Evolutionary conservation across 1,140 invertebrate genomes (phyloP), one percentile per base, ranked within the genome.

Genomic region (Centruroides sculpturatus): DNA sequence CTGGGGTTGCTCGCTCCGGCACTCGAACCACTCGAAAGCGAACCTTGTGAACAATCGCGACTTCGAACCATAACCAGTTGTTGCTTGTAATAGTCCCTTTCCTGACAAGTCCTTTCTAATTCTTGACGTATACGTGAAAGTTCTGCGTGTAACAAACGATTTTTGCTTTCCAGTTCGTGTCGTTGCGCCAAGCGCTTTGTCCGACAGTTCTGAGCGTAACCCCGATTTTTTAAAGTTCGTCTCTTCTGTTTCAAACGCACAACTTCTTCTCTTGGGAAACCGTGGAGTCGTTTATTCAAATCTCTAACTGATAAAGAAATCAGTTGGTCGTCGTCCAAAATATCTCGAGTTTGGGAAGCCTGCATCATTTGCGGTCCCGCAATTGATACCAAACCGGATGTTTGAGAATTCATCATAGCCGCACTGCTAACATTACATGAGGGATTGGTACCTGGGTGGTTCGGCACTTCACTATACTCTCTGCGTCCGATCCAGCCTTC

Each of bases 201-300:
- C 47, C 96, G 85, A 74, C 96, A 99, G 72, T 97, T 99, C 71
- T 98, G 93, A 41, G 96, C 96, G 77, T 99, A 99, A 5, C 94
- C 94, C 9, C 96, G 83, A 75, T 99, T 99, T 77, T 99, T 99
- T 35, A 99, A 78, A 9, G 96, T 99, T 63, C 96, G 80, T 53
- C 96, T 78, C 73, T 95, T 97, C 76, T 98, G 93, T 78, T 99
- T 99, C 63, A 98, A 75, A 48, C 87, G 82, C 12, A 87, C 83
- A 4, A 98, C 86, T 71, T 92, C 88, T 69, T 95, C 92, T 47
- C 91, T 80, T 0, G 91, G 85, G 69, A 83, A 87, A n/a, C 91
- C 92, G 59, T 60, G 59, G 11, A 98, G 80, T 23, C 86, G 79
- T 73, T 96, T 93, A 76, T 99, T 99, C 3, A 98, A 80, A 70